These are phyloP conservation scores for Illadopsis cleaveri DNA, from an alignment of 2,113 vertebrate genomes.

Conservation along the genomic window DNA sequence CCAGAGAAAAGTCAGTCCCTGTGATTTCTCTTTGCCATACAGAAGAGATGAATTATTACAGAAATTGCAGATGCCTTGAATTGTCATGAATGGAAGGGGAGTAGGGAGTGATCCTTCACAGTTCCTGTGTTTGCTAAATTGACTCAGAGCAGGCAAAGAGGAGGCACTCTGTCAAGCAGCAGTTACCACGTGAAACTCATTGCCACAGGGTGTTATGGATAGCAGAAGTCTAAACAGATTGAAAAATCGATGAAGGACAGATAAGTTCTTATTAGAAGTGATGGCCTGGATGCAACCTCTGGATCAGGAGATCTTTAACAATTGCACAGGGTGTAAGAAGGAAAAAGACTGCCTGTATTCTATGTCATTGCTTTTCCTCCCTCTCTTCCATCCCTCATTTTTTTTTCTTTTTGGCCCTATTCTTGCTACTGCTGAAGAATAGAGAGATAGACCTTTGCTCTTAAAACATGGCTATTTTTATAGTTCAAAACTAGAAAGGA, in stretches of 20 bases:
- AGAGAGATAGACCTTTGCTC: background rate
- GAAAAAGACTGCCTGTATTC: background rate
- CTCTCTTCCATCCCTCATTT: no score
- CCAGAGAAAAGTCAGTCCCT: background rate
- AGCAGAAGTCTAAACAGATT: constrained; percentile 53
- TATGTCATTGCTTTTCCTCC: background rate
- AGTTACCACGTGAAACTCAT: constrained; percentile 7
- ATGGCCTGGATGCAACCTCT: constrained; percentile 23
- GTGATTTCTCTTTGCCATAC: background rate
- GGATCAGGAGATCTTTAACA: constrained; percentile 31
- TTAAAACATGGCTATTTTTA: background rate
- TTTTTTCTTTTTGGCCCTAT: background rate
- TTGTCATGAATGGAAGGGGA: background rate
- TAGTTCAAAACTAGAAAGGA: constrained; percentile 16
- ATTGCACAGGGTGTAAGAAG: background rate
- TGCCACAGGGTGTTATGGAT: constrained; percentile 37
- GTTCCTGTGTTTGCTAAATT: background rate
- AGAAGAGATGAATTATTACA: background rate
- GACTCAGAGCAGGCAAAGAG: constrained; percentile 14
- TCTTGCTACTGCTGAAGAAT: background rate
- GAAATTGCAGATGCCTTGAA: background rate
- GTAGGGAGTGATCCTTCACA: background rate
- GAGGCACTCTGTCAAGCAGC: background rate
- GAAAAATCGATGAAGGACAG: constrained; percentile 48
- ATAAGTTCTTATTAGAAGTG: constrained; percentile 51